Conservation (phyloP, 1,140 invertebrate species). For the Lordiphosa clarofinis region DNA sequence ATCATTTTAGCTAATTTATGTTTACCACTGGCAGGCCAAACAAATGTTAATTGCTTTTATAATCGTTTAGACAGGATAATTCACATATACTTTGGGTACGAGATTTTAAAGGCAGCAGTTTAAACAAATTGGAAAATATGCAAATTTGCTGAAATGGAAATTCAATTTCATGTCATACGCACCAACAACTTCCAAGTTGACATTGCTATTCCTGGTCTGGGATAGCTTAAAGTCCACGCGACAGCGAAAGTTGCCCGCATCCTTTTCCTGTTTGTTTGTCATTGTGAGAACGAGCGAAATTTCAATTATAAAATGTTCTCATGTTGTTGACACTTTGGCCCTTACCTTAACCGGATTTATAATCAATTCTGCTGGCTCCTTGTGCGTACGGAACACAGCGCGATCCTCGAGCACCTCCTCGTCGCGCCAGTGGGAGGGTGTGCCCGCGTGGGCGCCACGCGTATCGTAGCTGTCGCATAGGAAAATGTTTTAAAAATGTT, state of each 20-base stretch:
- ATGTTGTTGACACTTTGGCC: background rate
- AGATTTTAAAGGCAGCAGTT: no score
- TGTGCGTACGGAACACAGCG: constrained; percentile 81
- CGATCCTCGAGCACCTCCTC: constrained; percentile 81
- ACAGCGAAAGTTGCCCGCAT: constrained; percentile 88
- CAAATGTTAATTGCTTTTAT: constrained; percentile 57
- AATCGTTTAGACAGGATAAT: constrained; percentile 35
- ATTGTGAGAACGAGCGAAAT: background rate
- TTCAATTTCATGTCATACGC: constrained; percentile 79
- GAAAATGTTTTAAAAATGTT: constrained; percentile 14
- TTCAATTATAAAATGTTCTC: constrained; percentile 63
- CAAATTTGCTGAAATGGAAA: constrained; percentile 3
- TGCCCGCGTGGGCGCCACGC: constrained; percentile 79
- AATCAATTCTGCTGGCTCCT: constrained; percentile 81
- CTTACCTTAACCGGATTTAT: constrained; percentile 78
- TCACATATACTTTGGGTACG: background rate
- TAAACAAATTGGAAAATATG: no score
- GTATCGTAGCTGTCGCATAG: constrained; percentile 79
- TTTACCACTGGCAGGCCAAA: constrained; percentile 17
- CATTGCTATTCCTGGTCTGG: constrained; percentile 89
- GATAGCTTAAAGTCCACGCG: constrained; percentile 90
- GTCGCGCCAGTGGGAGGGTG: constrained; percentile 81
- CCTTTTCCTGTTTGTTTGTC: constrained; percentile 80
- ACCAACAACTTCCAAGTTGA: constrained; percentile 91
- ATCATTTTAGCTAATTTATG: constrained; percentile 68